Percentiles rank a stretch among this genome's conserved stretches.
Evolutionary conservation across 1,140 invertebrate genomes (phyloP).

Genomic region (Nixonia krombeini): DNA sequence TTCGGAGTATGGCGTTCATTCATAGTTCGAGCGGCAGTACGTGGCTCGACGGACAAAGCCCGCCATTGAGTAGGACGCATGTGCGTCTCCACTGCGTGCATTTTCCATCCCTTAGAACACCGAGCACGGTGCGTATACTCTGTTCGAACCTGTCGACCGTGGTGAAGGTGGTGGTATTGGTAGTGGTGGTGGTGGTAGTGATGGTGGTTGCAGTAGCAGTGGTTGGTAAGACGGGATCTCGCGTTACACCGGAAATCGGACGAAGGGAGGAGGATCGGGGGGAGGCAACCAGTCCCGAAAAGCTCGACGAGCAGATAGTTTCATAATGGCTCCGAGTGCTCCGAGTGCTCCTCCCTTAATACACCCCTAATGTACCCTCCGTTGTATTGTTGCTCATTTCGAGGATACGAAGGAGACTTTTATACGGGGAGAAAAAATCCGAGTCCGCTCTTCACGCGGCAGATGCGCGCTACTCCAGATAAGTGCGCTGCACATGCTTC

Average conservation of each 20-base stretch:
- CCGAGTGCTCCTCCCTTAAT: conserved; percentile 62
- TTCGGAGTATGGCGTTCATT: conserved; percentile 52
- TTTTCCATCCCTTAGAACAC: conserved; percentile 6
- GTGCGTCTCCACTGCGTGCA: conserved; percentile 16
- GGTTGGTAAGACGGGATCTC: conserved; percentile 34
- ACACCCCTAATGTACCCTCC: conserved; percentile 53
- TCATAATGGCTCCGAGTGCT: conserved; percentile 52
- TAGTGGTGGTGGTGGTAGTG: background rate
- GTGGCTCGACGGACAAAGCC: background rate
- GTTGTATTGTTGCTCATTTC: conserved; percentile 57
- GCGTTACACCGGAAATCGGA: conserved; percentile 63
- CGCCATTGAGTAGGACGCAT: conserved; percentile 8
- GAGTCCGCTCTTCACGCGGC: conserved; percentile 10
- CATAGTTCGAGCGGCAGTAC: conserved; percentile 45
- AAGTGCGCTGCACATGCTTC: conserved; percentile 12
- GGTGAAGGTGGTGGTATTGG: too few species aligned
- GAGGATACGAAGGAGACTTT: conserved; percentile 40
- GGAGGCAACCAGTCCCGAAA: conserved; percentile 43
- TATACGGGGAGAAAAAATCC: conserved; percentile 23
- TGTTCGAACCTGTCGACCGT: too few species aligned
- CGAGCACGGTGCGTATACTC: too few species aligned
- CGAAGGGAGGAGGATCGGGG: conserved; percentile 34
- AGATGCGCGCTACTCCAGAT: conserved; percentile 40
- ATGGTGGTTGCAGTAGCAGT: background rate
- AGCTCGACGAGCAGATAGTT: conserved; percentile 38